A percentile compares a stretch with the other conserved stretches of the same genome.
Conservation (phyloP, 2,888 invertebrate genomes). For the Gisinianus flammeolus region DNA sequence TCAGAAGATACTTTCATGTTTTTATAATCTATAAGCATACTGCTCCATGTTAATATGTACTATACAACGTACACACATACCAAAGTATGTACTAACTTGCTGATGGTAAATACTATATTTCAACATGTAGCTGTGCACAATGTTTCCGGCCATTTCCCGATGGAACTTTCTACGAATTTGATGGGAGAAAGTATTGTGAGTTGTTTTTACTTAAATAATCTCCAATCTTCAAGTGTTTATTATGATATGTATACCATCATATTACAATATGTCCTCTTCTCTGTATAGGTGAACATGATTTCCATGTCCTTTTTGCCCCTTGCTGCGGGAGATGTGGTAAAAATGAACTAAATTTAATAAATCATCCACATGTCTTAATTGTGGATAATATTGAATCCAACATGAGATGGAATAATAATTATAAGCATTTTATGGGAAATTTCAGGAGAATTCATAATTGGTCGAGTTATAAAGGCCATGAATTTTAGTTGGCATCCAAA, state of each 20-base stretch:
- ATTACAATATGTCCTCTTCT: no score
- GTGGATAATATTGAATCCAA: background rate
- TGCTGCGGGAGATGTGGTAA: conserved; percentile 81
- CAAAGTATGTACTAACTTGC: no score
- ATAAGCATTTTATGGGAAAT: background rate
- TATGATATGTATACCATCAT: no score
- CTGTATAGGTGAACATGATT: conserved; percentile 79
- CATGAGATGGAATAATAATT: background rate
- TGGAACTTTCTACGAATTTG: conserved; percentile 98
- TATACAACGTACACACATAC: no score
- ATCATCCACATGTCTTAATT: background rate
- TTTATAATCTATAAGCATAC: no score
- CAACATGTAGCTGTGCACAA: conserved; percentile 84
- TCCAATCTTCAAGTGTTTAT: no score
- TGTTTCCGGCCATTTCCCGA: conserved; percentile 98
- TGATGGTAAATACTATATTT: background rate
- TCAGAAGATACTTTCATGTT: no score
- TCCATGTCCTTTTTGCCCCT: conserved; percentile 94
- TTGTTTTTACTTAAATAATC: no score
- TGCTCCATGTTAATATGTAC: no score
- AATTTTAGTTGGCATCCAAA: conserved; percentile 98
- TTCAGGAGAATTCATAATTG: conserved; percentile 92
- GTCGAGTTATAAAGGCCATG: conserved; percentile 99
- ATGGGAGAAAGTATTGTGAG: conserved; percentile 94
- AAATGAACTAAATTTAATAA: conserved; percentile 60